Conservation (phyloP, 2,888 invertebrate genomes). For the Apotomis turbidana region DNA sequence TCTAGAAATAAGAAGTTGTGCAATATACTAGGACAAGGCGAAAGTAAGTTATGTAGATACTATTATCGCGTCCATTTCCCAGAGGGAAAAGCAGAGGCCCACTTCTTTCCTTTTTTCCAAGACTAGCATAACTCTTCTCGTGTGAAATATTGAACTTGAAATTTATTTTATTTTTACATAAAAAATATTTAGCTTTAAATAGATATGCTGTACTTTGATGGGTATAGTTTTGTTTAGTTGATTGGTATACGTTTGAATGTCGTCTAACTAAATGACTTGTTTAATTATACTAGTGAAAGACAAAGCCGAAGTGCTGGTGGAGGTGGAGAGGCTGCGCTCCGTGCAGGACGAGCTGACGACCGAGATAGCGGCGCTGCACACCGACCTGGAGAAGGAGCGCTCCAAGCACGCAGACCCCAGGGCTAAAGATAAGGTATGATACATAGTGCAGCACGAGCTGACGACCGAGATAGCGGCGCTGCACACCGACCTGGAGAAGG, state of each 20-base stretch:
- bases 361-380: conserved; percentile 87
- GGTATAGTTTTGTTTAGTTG: no score
- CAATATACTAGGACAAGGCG: conserved; percentile 87
- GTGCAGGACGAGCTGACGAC: conserved; percentile 89
- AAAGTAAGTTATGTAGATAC: conserved; percentile 83
- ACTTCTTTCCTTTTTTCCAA: no score
- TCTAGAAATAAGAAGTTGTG: conserved; percentile 88
- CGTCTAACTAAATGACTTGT: neutral
- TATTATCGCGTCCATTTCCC: no score
- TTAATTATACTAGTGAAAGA: conserved; percentile 86
- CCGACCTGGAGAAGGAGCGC: conserved; percentile 89
- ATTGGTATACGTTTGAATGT: no score
- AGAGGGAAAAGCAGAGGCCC: no score
- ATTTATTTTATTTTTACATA: neutral
- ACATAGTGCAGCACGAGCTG: neutral
- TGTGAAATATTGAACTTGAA: no score
- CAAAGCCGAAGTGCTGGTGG: conserved; percentile 89
- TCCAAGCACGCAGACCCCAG: conserved; percentile 86
- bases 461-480: no score
- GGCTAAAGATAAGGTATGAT: conserved; percentile 76
- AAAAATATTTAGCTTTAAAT: no score
- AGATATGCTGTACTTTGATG: no score
- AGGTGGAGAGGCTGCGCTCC: conserved; percentile 87
- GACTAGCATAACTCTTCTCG: no score
- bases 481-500: no score